Base-by-base conservation (phyloP, 37 sponge, comb jelly and placozoan species). In the Amphimedon queenslandica region DNA sequence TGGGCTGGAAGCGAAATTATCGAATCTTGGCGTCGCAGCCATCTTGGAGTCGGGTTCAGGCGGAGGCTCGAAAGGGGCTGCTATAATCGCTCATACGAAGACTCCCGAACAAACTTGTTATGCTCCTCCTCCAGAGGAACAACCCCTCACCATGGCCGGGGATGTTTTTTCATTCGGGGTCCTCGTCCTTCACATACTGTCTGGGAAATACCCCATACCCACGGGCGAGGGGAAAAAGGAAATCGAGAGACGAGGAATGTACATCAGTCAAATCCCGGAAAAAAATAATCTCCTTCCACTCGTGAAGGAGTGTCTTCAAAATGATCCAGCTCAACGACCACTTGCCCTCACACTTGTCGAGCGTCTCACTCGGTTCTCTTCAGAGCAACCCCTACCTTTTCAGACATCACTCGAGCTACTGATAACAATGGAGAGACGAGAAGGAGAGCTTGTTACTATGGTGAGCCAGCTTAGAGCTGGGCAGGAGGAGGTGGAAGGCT, bases 141-240 rank as follows among this genome's bases (percentile, higher is more conserved):
- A 60, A 25, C 21, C 61, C 27, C 8, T 5, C 27, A 25, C 21
- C 27, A 47, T 8, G 8, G 28, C 27, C 21, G 61, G 8, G 23
- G 61, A 60, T 60, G 28, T 60, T 6, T 82, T 76, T 55, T 82
- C 83, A 0, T 82, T 76, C 53, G 83, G 83, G 3, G 70, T 74
- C 37, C 57, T 82, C 23, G n/a, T 32, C 6, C 61, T 82, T 33
- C 83, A 82, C 40, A 69, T 82, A 2, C 37, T 68, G 4, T 75
- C 76, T 2, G 70, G 74, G 55, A 57, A 63, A 20, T 82, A 70
- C 70, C 83, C 83, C 8, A 67, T 82, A 8, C 83, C 83, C 31
- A 68, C 71, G 1, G 64, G 76, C 36, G 69, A 70, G 64, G 23
- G 5, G 23, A n/a, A 11, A 6, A 5, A 6, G 5, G 83, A 82